Percentiles rank a stretch among this genome's conserved stretches.
phyloP scores from a whole-genome alignment of 2,797 vertebrate species.

The Coreius guichenoti region DNA sequence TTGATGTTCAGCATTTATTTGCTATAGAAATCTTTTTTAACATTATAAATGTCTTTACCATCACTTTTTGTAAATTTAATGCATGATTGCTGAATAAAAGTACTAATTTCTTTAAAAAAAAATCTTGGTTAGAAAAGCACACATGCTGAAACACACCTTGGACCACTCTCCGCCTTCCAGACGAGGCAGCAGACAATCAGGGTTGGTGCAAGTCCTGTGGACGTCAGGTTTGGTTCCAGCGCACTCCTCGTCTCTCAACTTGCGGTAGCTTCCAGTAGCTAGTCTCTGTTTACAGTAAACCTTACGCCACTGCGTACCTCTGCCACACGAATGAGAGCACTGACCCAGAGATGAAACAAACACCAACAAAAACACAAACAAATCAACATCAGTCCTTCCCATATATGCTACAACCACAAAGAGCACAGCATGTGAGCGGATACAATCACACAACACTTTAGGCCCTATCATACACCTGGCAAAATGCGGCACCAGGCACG shows the following conservation, averaged over 20 bases:
- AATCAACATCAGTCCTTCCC: not conserved
- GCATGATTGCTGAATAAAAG: not conserved
- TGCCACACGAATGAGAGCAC: slow-evolving; percentile 89
- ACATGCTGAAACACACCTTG: slow-evolving; percentile 74
- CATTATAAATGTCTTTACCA: not conserved
- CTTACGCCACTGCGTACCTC: slow-evolving; percentile 83
- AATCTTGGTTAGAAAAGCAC: not conserved
- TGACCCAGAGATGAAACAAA: slow-evolving; percentile 59
- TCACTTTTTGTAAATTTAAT: not conserved
- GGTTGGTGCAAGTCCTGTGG: slow-evolving; percentile 80
- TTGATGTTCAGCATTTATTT: not conserved
- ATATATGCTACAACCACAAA: slow-evolving; percentile 4
- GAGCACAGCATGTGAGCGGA: not conserved
- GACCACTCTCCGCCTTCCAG: slow-evolving; percentile 85
- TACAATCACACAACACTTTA: not conserved
- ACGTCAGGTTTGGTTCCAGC: slow-evolving; percentile 71
- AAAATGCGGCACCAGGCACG: too few relatives aligned
- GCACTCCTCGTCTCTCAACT: slow-evolving; percentile 78
- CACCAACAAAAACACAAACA: slow-evolving; percentile 36
- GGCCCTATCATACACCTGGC: too few relatives aligned
- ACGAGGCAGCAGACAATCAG: slow-evolving; percentile 82
- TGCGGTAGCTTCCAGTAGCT: slow-evolving; percentile 84
- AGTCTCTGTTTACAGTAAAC: slow-evolving; percentile 89
- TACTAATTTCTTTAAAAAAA: not conserved
- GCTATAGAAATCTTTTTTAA: not conserved